A percentile compares a stretch with the other conserved stretches of the same genome.
Conservation (phyloP, 2,888 invertebrate species). For the Caenorhabditis plicata region DNA sequence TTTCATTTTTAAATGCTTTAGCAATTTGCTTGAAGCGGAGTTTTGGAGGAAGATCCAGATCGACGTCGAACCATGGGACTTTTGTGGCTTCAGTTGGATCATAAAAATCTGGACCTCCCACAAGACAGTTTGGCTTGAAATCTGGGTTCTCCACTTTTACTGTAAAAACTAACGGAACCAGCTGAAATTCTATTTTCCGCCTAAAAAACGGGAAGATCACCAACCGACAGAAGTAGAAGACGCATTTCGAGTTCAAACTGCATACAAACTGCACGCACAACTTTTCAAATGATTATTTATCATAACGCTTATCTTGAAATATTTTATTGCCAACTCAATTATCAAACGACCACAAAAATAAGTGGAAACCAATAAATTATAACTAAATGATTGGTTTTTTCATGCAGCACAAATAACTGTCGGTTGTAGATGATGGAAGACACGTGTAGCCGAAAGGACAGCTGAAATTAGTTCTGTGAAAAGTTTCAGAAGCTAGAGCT, state of each 20-base stretch:
- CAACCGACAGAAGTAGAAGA: too few species aligned
- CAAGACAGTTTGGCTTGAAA: constrained; percentile 24
- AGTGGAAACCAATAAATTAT: too few species aligned
- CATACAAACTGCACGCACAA: too few species aligned
- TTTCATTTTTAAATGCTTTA: constrained; percentile 42
- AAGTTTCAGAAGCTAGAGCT: constrained; percentile 3
- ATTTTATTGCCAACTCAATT: too few species aligned
- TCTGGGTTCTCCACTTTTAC: constrained; percentile 30
- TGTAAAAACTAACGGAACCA: constrained; percentile 8
- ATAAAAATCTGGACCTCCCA: constrained; percentile 27
- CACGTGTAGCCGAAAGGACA: constrained; percentile 49
- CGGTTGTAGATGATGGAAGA: constrained; percentile 41
- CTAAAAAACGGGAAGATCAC: too few species aligned
- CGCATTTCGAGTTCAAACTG: too few species aligned
- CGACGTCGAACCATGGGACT: constrained; percentile 48
- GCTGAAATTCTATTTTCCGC: too few species aligned
- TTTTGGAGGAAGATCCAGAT: constrained; percentile 49
- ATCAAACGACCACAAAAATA: too few species aligned
- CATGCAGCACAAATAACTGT: constrained; percentile 42
- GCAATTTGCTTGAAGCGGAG: constrained; percentile 45
- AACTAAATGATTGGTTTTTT: too few species aligned
- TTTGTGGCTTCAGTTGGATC: constrained; percentile 22
- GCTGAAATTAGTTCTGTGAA: constrained; percentile 16
- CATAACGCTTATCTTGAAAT: too few species aligned
- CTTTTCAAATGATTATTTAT: too few species aligned